Evolutionary conservation across 2,797 vertebrate genomes (phyloP).

Genomic region (Cetoscarus ocellatus): DNA sequence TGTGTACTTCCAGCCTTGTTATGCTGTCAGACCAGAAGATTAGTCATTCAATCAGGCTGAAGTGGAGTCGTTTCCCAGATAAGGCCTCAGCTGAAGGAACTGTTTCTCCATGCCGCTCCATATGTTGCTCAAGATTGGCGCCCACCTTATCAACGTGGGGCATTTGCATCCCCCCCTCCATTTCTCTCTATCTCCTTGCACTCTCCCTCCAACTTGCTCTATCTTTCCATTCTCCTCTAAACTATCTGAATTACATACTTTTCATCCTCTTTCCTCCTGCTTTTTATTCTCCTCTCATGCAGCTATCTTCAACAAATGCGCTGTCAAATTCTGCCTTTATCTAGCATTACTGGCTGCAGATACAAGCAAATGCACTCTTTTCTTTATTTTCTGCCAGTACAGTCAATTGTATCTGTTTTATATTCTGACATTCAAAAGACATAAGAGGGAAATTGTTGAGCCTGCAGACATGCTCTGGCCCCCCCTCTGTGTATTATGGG

Average conservation of each 20-base stretch:
- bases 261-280: conserved; percentile 17
- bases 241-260: conserved; percentile 57
- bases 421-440: conserved; percentile 61
- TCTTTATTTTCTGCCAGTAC: conserved; percentile 47
- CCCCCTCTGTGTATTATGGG: conserved; percentile 51
- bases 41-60: conserved; percentile 85
- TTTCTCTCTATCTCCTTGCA: conserved; percentile 38
- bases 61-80: conserved; percentile 74
- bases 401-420: conserved; percentile 59
- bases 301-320: conserved; percentile 52
- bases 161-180: conserved; percentile 72
- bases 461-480: conserved; percentile 43
- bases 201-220: conserved; percentile 38
- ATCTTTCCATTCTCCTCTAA: conserved; percentile 44
- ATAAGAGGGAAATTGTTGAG: conserved; percentile 52
- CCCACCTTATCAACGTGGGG: conserved; percentile 61
- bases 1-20: conserved; percentile 73
- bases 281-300: conserved; percentile 49
- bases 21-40: conserved; percentile 79
- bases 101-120: conserved; percentile 68
- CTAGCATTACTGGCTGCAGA: conserved; percentile 37
- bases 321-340: conserved; percentile 58
- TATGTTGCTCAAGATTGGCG: conserved; percentile 74
- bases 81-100: conserved; percentile 76
- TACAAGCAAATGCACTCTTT: conserved; percentile 40